These are phyloP conservation scores for Andricus curvator DNA, from an alignment of 2,888 invertebrate genomes.

Conservation along the genomic window DNA sequence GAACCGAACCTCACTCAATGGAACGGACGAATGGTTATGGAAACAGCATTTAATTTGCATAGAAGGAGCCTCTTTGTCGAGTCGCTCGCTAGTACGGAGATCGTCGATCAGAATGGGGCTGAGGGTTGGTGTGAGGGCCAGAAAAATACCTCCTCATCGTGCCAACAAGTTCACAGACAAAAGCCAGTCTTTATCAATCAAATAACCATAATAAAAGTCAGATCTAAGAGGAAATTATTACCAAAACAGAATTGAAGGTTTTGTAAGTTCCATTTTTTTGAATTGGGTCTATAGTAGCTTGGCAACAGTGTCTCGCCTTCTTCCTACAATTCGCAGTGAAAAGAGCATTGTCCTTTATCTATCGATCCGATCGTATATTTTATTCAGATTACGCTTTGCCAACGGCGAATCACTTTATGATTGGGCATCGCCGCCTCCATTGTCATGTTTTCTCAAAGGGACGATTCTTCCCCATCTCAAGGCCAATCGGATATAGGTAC, in stretches of 20 bases:
- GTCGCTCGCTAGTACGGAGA: conserved; percentile 54
- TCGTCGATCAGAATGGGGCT: conserved; percentile 42
- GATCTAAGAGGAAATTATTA: neutral
- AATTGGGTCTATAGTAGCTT: neutral
- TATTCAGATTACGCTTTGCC: conserved; percentile 75
- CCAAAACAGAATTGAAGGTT: neutral
- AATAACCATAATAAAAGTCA: neutral
- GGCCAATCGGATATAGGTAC: neutral
- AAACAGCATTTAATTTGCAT: conserved; percentile 79
- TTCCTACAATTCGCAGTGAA: conserved; percentile 67
- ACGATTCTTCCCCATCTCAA: conserved; percentile 7
- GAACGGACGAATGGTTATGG: conserved; percentile 78
- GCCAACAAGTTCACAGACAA: neutral
- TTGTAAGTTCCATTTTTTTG: neutral
- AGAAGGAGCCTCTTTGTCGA: conserved; percentile 77
- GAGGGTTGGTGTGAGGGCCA: conserved; percentile 50
- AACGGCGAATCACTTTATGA: conserved; percentile 76
- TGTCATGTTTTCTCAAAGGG: conserved; percentile 49
- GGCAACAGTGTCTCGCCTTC: conserved; percentile 40
- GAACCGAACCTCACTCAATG: conserved; percentile 76
- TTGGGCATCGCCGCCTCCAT: conserved; percentile 73
- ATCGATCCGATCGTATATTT: conserved; percentile 78
- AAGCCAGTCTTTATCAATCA: neutral
- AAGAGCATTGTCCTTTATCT: conserved; percentile 78
- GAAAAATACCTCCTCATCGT: conserved; percentile 54